phyloP scores from a whole-genome alignment of 2,888 invertebrate species.

The Hypercompe scribonia region DNA sequence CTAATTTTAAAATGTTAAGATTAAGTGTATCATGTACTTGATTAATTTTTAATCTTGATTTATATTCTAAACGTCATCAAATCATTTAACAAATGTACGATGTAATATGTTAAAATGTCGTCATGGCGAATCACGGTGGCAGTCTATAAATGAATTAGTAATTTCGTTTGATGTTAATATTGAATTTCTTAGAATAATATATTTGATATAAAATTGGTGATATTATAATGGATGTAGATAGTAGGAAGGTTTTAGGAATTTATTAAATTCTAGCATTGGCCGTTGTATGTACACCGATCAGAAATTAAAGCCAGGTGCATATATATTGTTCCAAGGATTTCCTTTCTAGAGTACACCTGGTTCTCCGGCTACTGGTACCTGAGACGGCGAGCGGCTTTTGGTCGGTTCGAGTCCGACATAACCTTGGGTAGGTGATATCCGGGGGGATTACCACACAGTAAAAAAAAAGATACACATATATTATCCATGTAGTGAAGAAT shows the following conservation, averaged over 20 bases:
- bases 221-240: background rate
- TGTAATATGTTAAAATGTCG: background rate
- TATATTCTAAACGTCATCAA: background rate
- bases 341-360: no score
- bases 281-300: no score
- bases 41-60: constrained; percentile 4
- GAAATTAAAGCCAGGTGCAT: no score
- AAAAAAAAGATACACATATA: no score
- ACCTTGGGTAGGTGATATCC: no score
- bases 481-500: no score
- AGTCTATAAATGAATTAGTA: background rate
- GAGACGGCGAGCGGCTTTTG: no score
- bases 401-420: no score
- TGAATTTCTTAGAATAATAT: background rate
- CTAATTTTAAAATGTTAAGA: background rate
- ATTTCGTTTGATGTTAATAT: background rate
- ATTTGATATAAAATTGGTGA: background rate
- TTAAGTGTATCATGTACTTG: background rate
- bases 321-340: no score
- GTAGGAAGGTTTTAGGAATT: background rate
- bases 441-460: no score
- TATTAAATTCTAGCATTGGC: no score
- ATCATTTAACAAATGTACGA: background rate
- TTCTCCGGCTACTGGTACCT: no score
- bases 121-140: background rate